Base-by-base conservation (phyloP, 2,113 vertebrate species). In the Crotophaga sulcirostris region DNA sequence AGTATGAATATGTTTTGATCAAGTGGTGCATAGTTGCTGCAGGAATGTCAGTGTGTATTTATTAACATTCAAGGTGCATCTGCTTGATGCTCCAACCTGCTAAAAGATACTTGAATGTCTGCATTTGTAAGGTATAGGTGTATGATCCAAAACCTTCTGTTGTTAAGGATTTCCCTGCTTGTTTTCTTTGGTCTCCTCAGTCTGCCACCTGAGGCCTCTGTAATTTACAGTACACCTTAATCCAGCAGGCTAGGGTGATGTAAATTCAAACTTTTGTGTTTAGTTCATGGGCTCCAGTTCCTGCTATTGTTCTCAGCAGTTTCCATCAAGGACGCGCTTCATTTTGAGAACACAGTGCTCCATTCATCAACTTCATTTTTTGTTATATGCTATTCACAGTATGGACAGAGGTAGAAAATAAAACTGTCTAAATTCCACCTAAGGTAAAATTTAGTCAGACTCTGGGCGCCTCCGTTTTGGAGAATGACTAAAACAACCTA, bases 261-360 rank as follows among this genome's bases (percentile, higher is more conserved):
- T 79, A 79, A 74, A 64, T 78, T 93, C 56, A 87, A 63, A 45
- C 8, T 25, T 84, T 31, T 76, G 40, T 56, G 42, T 82, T 90
- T 54, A 75, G 51, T 83, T 84, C 55, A 28, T 84, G 68, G 62
- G 24, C 55, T 93, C 84, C 60, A 93, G 36, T 96, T 97, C 95
- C 95, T 97, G 91, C 54, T 58, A 85, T 97, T 97, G 94, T 96
- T 92, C 82, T 73, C 44, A 76, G 58, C n/a, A 69, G 36, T 94
- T 95, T 91, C 91, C 89, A 96, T 84, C 36, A 60, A 93, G 89
- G 91, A 67, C 72, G 84, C 95, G 74, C 74, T 93, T 94, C 3
- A 2, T 44, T 89, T 93, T 78, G 62, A 69, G 84, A 96, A 79
- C 66, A 93, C 28, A 85, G 87, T 40, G 40, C 69, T 94, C 76